Base-by-base conservation (phyloP, 2,113 vertebrate species). In the Cricetomys ansorgei region DNA sequence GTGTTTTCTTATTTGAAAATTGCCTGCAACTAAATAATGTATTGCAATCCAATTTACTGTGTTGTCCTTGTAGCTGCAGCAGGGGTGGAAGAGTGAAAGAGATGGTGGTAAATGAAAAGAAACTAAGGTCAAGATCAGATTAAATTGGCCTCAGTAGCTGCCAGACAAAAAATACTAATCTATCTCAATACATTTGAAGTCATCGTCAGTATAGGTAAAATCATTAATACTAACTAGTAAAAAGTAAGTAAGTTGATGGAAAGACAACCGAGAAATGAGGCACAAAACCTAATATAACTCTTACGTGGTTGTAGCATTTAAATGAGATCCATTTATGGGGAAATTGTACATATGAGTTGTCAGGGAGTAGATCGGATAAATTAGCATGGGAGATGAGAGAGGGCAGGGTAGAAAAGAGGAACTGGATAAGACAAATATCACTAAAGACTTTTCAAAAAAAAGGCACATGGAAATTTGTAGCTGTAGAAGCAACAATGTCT, bases 1-100 rank as follows among this genome's bases (percentile, higher is more conserved):
- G 55, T 55, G 70, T 97, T 93, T 97, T 76, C 53, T 95, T 96
- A 87, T 95, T 93, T 95, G 81, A 96, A 97, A 94, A 97, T 69
- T 91, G 88, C 62, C 92, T 90, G 64, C 67, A 91, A 94, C 59
- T 96, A 80, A 96, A 92, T 86, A 76, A 89, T 81, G 19, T 75
- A 77, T 96, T 79, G 59, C 10, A 19, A 94, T 65, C 53, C 65
- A 21, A 55, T 95, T 76, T 75, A 9, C 43, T 84, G 48, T 69
- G 23, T 29, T 67, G 37, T 16, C 50, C 59, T 87, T 43, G 76
- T 73, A 69, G 80, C 40, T 45, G 27, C 31, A 55, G 19, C 7
- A 80, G 73, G 70, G 53, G 15, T 40, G 37, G 16, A 69, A 27
- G 15, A 53, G n/a, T 67, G 87, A 90, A 48, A 77, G 73, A 48